These are phyloP conservation scores for Drosophila robusta DNA, from an alignment of 2,888 invertebrate species.

Conservation along the genomic window DNA sequence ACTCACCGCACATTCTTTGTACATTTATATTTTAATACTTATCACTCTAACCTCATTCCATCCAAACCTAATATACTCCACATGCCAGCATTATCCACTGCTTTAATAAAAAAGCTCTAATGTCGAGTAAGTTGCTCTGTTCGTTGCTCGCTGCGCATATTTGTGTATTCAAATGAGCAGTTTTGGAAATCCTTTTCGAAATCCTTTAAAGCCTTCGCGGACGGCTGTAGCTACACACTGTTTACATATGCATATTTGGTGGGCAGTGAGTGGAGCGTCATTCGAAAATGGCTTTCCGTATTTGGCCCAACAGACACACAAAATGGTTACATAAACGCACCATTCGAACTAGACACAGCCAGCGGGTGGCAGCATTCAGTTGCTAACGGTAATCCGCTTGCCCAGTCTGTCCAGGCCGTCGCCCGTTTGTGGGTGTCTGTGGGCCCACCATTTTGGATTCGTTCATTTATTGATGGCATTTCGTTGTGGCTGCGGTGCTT, in stretches of 20 bases:
- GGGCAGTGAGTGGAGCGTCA: slow-evolving; percentile 56
- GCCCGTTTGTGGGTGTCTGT: slow-evolving; percentile 19
- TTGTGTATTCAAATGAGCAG: slow-evolving; percentile 82
- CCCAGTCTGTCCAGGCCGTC: slow-evolving; percentile 6
- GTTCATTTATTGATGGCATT: slow-evolving; percentile 79
- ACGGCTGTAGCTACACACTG: slow-evolving; percentile 46
- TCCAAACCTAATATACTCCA: background rate
- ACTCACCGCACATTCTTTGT: too few relatives aligned
- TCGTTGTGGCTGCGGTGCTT: slow-evolving; percentile 67
- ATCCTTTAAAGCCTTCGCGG: slow-evolving; percentile 71
- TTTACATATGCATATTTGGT: slow-evolving; percentile 76
- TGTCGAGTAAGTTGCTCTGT: slow-evolving; percentile 48
- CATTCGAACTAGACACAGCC: slow-evolving; percentile 23
- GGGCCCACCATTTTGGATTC: slow-evolving; percentile 50
- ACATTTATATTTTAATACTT: too few relatives aligned
- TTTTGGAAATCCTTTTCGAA: slow-evolving; percentile 62
- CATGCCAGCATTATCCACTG: slow-evolving; percentile 16
- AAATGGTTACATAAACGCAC: slow-evolving; percentile 66
- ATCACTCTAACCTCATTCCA: too few relatives aligned
- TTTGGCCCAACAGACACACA: slow-evolving; percentile 36
- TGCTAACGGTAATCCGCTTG: slow-evolving; percentile 9
- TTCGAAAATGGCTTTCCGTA: slow-evolving; percentile 73
- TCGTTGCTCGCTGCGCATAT: slow-evolving; percentile 52
- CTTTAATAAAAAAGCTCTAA: slow-evolving; percentile 49
- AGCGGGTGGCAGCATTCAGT: slow-evolving; percentile 25